Base-by-base conservation (phyloP, 2,888 invertebrate species). In the Drosophila kambysellisi region DNA sequence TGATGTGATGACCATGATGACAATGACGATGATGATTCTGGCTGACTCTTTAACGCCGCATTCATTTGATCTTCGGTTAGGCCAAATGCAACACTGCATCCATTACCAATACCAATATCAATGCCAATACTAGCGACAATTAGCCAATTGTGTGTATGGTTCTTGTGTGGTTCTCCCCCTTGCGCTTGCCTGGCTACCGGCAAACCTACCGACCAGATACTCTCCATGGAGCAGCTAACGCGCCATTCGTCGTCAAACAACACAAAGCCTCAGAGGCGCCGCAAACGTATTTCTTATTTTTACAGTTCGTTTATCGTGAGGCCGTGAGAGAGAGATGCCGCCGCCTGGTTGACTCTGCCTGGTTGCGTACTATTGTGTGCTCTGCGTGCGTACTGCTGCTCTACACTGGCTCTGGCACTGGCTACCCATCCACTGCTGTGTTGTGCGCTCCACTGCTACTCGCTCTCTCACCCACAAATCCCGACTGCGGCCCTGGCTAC, bases 211-310 rank as follows among this genome's bases (percentile, higher is more conserved):
- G 65, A 84, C 76, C 71, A 64, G 60, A 70, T 69, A 72, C 75
- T 58, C 64, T 81, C 29, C 46, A 46, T 75, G 82, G 83, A 83
- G 70, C 81, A 67, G 66, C 80, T 61, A 70, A 72, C 61, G 53
- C 65, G 43, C 57, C 66, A 62, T 48, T 46, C 80, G 62, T 66
- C 81, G 58, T 72, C 61, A 62, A 65, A 43, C 59, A 56, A 32
- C 69, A 53, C 37, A 35, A 32, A 41, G 79, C 81, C 87, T 87
- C 79, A 85, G 87, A 83, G 87, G 87, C 83, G 54, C 32, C 50
- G 58, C 71, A 82, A 82, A 89, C 68, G 86, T 83, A 84, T 89
- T 91, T 91, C 88, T 91, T 91, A 88, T 90, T 91, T 89, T 90
- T 91, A 79, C 91, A 91, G 91, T 90, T 86, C 61, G 57, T 74